A percentile compares a stretch with the other conserved stretches of the same genome.
Conservation (phyloP, 1,140 invertebrate genomes). For the Scaptodrosophila lebanonensis region DNA sequence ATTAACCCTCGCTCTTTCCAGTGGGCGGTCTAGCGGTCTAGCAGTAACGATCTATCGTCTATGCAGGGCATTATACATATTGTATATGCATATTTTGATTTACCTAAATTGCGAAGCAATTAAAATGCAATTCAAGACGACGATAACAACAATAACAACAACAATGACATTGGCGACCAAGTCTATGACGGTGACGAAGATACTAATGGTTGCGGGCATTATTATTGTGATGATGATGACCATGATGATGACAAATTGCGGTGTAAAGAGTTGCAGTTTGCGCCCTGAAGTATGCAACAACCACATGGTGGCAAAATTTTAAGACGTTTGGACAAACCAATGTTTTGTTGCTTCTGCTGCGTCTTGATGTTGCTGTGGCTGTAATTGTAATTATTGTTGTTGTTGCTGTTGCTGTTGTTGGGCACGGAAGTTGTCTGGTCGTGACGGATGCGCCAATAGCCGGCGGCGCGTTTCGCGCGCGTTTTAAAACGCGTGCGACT, state of each 20-base stretch:
- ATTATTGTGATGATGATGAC: too few species aligned
- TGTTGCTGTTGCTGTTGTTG: too few species aligned
- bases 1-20: constrained; percentile 49
- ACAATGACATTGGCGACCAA: too few species aligned
- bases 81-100: constrained; percentile 13
- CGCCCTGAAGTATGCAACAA: background rate
- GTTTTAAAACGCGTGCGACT: constrained; percentile 38
- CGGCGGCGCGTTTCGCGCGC: constrained; percentile 43
- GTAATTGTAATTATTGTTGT: too few species aligned
- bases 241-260: constrained; percentile 46
- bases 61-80: constrained; percentile 9
- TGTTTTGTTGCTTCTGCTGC: background rate
- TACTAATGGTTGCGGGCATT: too few species aligned
- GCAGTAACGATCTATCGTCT: background rate
- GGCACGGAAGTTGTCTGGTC: too few species aligned
- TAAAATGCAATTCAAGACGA: constrained; percentile 66
- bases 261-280: constrained; percentile 7
- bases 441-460: too few species aligned
- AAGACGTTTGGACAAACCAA: constrained; percentile 5
- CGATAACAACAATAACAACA: background rate
- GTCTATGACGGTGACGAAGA: too few species aligned
- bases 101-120: constrained; percentile 32
- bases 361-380: too few species aligned
- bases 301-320: constrained; percentile 16
- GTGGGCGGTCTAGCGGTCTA: background rate